A percentile compares a stretch with the other conserved stretches of the same genome.
Evolutionary conservation across 2,113 vertebrate species (phyloP).

Genomic region (Macquaria ambigua): DNA sequence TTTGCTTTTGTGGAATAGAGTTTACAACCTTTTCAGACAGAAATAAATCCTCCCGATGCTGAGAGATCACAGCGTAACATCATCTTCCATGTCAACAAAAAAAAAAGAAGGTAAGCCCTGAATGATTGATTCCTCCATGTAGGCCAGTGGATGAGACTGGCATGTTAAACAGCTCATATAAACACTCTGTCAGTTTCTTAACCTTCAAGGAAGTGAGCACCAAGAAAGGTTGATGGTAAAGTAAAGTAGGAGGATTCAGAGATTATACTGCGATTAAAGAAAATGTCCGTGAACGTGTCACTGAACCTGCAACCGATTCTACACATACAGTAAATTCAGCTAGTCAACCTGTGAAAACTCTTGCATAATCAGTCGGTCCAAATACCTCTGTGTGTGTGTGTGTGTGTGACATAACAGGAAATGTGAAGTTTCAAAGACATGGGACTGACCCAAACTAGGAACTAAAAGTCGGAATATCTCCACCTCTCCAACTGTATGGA

Average conservation of each 20-base stretch:
- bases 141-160: slow-evolving; percentile 18
- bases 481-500: neutral
- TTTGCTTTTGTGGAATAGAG: slow-evolving; percentile 17
- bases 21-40: slow-evolving; percentile 32
- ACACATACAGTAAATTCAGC: too few relatives aligned
- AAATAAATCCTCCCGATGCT: slow-evolving; percentile 41
- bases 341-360: too few relatives aligned
- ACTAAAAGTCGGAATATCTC: neutral
- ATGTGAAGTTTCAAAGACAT: neutral
- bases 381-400: too few relatives aligned
- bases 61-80: slow-evolving; percentile 27
- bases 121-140: slow-evolving; percentile 31
- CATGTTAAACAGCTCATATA: slow-evolving; percentile 59
- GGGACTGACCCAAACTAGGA: neutral
- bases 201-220: slow-evolving; percentile 38
- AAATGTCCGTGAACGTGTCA: neutral
- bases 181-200: slow-evolving; percentile 22
- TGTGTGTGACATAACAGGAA: too few relatives aligned
- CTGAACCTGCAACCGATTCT: neutral
- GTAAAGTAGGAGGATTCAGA: neutral
- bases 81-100: slow-evolving; percentile 37
- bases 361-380: too few relatives aligned
- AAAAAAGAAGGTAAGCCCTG: neutral
- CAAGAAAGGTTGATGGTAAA: accelerated
- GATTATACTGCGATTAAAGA: neutral